Conservation (phyloP, 1,140 invertebrate species). For the Nephotettix cincticeps region DNA sequence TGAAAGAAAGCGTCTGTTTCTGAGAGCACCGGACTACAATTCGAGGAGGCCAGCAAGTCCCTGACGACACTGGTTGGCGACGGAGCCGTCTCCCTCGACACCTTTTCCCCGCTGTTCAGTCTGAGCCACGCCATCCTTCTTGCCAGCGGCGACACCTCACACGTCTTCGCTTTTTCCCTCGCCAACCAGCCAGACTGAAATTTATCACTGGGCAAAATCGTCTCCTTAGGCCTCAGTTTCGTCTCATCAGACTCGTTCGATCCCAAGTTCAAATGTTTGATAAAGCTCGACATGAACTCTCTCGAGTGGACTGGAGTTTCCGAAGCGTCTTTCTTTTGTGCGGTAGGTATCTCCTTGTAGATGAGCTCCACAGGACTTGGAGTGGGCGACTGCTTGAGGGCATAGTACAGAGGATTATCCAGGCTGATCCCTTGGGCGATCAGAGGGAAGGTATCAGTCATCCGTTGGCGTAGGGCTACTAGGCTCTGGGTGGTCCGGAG, state of each 20-base stretch:
- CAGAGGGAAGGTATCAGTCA: slow-evolving; percentile 27
- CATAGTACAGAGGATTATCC: slow-evolving; percentile 34
- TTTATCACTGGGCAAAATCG: neutral
- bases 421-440: slow-evolving; percentile 10
- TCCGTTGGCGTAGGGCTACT: slow-evolving; percentile 28
- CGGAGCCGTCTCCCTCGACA: no score
- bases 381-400: slow-evolving; percentile 29
- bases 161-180: neutral
- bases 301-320: slow-evolving; percentile 15
- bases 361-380: slow-evolving; percentile 37
- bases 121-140: slow-evolving; percentile 34
- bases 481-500: slow-evolving; percentile 34
- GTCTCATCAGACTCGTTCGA: slow-evolving; percentile 5
- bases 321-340: neutral
- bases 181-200: neutral
- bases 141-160: slow-evolving; percentile 37
- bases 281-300: neutral
- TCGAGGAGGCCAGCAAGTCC: no score
- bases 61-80: no score
- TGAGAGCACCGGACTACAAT: no score
- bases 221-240: neutral
- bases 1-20: no score
- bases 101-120: slow-evolving; percentile 17
- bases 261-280: neutral
- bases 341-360: slow-evolving; percentile 37